Base-by-base conservation (phyloP, 2,797 vertebrate genomes). In the Arnoldichthys spilopterus region DNA sequence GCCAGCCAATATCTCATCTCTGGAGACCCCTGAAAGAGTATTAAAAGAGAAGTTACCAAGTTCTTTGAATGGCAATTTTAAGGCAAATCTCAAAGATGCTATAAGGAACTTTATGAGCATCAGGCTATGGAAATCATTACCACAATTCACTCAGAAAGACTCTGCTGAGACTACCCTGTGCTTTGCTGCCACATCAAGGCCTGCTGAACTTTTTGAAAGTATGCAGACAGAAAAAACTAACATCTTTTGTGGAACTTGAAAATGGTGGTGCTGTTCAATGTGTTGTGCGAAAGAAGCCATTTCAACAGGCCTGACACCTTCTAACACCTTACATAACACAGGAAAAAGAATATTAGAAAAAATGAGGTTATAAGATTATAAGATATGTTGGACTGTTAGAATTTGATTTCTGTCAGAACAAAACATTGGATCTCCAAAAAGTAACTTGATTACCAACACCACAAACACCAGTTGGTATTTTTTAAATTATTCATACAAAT, bases 71-170 rank as follows among this genome's bases (percentile, higher is more conserved):
- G 34, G 69, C n/a, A 72, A 56, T 56, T 70, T 72, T 56, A 6
- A 58, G 22, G 69, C 30, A 56, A 53, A 34, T 70, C 59, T 63
- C 45, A 63, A 63, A 49, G 28, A 63, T 63, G 20, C 72, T 34
- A 63, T 63, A 49, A 28, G 30, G 43, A 47, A 32, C 26, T 74
- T 24, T 32, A 47, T 74, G 26, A 62, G 24, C n/a, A 62, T 26
- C 40, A 74, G 28, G n/a, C 18, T 74, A 74, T 74, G 72, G 72
- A 51, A 74, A 62, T 63, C 59, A 37, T 74, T 74, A 63, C 58
- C 45, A 30, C 58, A 49, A 64, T 51, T 63, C 59, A 63, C 43
- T 20, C 9, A 63, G 28, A 74, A 62, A 22, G 58, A 51, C 24
- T 73, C 68, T 49, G 67, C 20, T 61, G 72, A 73, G 72, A 45